Conservation (phyloP, 2,113 vertebrate genomes). For the Tetraodon nigroviridis region DNA sequence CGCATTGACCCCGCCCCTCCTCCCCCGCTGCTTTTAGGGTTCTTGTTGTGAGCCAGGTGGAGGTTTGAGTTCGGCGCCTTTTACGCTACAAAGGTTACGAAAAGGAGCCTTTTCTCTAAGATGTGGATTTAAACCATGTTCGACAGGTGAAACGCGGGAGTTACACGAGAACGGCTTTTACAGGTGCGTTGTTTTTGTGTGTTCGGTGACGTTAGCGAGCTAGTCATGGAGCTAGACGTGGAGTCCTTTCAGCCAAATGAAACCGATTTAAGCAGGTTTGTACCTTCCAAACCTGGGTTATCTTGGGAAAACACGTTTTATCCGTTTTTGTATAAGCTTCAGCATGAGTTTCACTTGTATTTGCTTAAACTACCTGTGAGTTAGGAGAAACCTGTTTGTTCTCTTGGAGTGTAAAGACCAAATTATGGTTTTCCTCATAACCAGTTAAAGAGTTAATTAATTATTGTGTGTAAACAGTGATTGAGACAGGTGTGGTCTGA, state of each 20-base stretch:
- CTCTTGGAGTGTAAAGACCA: no score
- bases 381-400: no score
- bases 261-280: not conserved
- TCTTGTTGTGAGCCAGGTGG: no score
- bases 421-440: no score
- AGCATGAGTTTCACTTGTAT: not conserved
- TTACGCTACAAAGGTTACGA: not conserved
- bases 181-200: constrained; percentile 22
- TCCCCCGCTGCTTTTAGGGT: not conserved
- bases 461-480: no score
- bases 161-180: not conserved
- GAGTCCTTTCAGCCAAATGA: no score
- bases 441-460: no score
- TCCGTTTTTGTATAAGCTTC: not conserved
- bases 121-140: constrained; percentile 1
- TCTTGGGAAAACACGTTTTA: no score
- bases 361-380: not conserved
- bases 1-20: constrained; percentile 17
- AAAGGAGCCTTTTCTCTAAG: not conserved
- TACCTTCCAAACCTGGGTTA: not conserved
- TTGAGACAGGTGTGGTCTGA: no score
- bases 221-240: no score
- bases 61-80: not conserved
- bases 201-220: constrained; percentile 5
- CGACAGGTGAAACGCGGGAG: constrained; percentile 20